Base-by-base conservation (phyloP, 2,113 vertebrate species). In the Ptilonorhynchus violaceus region DNA sequence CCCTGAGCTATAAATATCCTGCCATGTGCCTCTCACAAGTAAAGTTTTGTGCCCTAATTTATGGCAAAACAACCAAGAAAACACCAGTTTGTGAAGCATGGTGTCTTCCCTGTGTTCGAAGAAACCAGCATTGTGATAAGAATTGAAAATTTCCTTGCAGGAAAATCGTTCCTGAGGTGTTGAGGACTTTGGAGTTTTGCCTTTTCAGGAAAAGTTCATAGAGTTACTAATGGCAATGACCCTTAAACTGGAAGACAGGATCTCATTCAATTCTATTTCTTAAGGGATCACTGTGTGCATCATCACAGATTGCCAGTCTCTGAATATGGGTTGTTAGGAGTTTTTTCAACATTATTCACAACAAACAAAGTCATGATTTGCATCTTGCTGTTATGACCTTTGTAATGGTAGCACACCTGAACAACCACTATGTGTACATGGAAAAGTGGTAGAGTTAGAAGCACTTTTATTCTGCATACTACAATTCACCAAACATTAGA, bases 11-110 rank as follows among this genome's bases (percentile, higher is more conserved):
- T 35, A 41, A 78, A 27, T 58, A 6, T 22, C 11, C 35, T n/a
- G 2, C 18, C 8, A 11, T 23, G 9, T 2, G 5, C 13, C 10
- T 39, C 0, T 39, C 0, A 3, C 6, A 46, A 49, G 4, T 33
- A 17, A 59, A 2, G 5, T 30, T 68, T 88, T 70, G 18, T 78
- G 52, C 17, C 15, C 10, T 69, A 58, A 55, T 49, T 85, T 16
- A 18, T 12, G 20, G 13, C 15, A 72, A 72, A 84, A 59, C 12
- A 73, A 6, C 1, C 18, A 60, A 69, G 49, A 56, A 62, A 53
- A 42, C 15, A 88, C 3, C 2, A 21, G 24, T 18, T 6, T 55
- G 21, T 44, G 44, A 88, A 79, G 15, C 2, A 59, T 15, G 6
- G 30, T 17, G 19, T 46, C 19, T 41, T 76, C 21, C 63, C 22